Percentiles rank a stretch among this genome's conserved stretches.
These are phyloP conservation scores for Paradoxurus hermaphroditus DNA, from an alignment of 2,113 vertebrate species.

Conservation along the genomic window DNA sequence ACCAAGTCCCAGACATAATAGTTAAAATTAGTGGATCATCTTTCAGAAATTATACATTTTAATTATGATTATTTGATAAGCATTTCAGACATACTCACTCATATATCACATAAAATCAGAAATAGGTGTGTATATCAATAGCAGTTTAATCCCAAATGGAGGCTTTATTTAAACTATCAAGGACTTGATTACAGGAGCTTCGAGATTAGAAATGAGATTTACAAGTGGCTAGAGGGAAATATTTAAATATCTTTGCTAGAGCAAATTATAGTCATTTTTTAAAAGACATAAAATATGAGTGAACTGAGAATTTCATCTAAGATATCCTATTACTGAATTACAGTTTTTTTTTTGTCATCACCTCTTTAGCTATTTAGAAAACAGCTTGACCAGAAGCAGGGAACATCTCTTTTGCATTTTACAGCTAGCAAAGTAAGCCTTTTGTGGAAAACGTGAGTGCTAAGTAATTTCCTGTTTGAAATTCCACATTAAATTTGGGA, in stretches of 20 bases:
- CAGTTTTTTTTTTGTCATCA: not conserved
- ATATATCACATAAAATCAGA: slow-evolving; percentile 77
- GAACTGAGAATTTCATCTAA: slow-evolving; percentile 65
- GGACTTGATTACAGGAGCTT: slow-evolving; percentile 77
- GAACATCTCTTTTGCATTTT: slow-evolving; percentile 22
- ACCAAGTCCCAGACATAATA: slow-evolving; percentile 59
- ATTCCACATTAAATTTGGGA: not conserved
- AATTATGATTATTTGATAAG: slow-evolving; percentile 80
- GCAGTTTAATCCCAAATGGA: slow-evolving; percentile 78
- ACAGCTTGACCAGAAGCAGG: slow-evolving; percentile 56
- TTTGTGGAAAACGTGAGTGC: slow-evolving; percentile 5
- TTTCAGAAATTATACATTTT: slow-evolving; percentile 76
- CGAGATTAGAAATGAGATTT: slow-evolving; percentile 80
- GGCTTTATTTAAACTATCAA: slow-evolving; percentile 77
- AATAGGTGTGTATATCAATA: slow-evolving; percentile 76
- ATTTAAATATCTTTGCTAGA: slow-evolving; percentile 74
- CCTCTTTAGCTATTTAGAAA: slow-evolving; percentile 63
- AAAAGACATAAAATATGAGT: slow-evolving; percentile 71
- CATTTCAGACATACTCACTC: slow-evolving; percentile 66
- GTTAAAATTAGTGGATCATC: slow-evolving; percentile 75
- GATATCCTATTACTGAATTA: slow-evolving; percentile 59
- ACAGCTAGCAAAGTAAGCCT: slow-evolving; percentile 20
- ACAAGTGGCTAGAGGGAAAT: slow-evolving; percentile 78
- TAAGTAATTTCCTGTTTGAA: slow-evolving; percentile 35
- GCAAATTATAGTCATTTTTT: slow-evolving; percentile 75